Percentiles rank a stretch among this genome's conserved stretches.
phyloP scores from a whole-genome alignment of 2,888 invertebrate genomes.

The Eupsilia transversa region DNA sequence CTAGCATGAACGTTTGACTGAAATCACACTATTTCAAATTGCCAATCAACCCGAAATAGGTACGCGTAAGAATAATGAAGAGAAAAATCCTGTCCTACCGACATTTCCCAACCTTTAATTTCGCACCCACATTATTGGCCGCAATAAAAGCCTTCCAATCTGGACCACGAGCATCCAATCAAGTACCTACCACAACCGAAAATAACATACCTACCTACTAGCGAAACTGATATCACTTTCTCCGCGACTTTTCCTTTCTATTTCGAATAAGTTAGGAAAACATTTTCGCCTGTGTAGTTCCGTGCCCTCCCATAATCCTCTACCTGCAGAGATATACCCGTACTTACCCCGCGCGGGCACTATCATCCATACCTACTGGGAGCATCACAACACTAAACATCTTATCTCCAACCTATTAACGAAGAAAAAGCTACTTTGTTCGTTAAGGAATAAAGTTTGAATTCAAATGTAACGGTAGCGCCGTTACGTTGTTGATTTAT shows the following conservation, averaged over 20 bases:
- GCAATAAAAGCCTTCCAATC: slow-evolving; percentile 46
- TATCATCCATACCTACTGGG: slow-evolving; percentile 88
- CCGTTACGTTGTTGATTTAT: slow-evolving; percentile 72
- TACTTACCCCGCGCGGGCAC: slow-evolving; percentile 88
- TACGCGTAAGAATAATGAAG: slow-evolving; percentile 1
- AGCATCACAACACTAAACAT: slow-evolving; percentile 47
- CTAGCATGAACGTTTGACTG: neutral
- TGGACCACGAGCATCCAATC: slow-evolving; percentile 41
- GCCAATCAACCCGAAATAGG: slow-evolving; percentile 10
- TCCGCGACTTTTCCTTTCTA: slow-evolving; percentile 87
- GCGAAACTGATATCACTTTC: slow-evolving; percentile 85
- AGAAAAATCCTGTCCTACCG: slow-evolving; percentile 5
- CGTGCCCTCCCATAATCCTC: slow-evolving; percentile 87
- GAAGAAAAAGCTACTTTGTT: slow-evolving; percentile 53
- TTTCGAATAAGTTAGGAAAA: slow-evolving; percentile 88
- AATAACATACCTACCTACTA: slow-evolving; percentile 60
- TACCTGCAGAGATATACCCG: slow-evolving; percentile 90
- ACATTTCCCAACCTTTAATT: slow-evolving; percentile 19
- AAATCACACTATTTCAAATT: neutral
- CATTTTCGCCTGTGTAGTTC: slow-evolving; percentile 87
- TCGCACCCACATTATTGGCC: slow-evolving; percentile 17
- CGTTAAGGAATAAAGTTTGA: slow-evolving; percentile 21
- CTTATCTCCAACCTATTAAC: slow-evolving; percentile 44
- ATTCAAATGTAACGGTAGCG: slow-evolving; percentile 54
- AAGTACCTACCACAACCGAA: slow-evolving; percentile 43